Conservation (phyloP, 1,140 invertebrate species). For the Pseudomyrmex flavicornis region DNA sequence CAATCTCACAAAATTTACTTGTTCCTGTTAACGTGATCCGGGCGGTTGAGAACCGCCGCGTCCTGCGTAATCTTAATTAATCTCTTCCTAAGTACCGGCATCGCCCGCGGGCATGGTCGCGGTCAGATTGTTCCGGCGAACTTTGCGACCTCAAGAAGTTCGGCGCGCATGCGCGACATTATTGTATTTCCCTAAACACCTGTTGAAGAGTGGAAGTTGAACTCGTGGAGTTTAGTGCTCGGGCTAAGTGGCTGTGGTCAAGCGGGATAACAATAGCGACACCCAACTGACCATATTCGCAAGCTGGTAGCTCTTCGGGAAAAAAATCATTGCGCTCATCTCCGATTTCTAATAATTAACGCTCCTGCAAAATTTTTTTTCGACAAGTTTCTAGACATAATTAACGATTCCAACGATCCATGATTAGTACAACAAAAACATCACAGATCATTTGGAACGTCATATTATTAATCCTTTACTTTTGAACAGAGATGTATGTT, state of each 20-base stretch:
- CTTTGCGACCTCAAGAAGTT: slow-evolving; percentile 82
- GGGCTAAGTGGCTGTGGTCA: slow-evolving; percentile 83
- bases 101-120: slow-evolving; percentile 64
- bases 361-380: neutral
- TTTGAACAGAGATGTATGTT: too few species aligned
- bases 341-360: slow-evolving; percentile 7
- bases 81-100: slow-evolving; percentile 50
- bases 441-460: neutral
- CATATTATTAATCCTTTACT: neutral
- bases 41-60: slow-evolving; percentile 53
- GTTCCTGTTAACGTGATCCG: neutral
- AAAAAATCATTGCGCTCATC: slow-evolving; percentile 2
- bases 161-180: slow-evolving; percentile 83
- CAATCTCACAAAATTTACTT: slow-evolving; percentile 43
- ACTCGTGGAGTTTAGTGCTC: slow-evolving; percentile 80
- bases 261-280: slow-evolving; percentile 80
- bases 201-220: slow-evolving; percentile 84
- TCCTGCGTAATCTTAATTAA: slow-evolving; percentile 69
- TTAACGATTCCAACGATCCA: neutral
- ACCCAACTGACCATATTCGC: slow-evolving; percentile 68
- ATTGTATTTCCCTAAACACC: slow-evolving; percentile 86
- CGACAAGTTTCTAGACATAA: neutral
- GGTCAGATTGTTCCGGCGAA: slow-evolving; percentile 73
- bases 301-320: slow-evolving; percentile 3
- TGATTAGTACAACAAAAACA: neutral